Conservation (phyloP, 2,888 invertebrate species). For the Heliconius ethilla region DNA sequence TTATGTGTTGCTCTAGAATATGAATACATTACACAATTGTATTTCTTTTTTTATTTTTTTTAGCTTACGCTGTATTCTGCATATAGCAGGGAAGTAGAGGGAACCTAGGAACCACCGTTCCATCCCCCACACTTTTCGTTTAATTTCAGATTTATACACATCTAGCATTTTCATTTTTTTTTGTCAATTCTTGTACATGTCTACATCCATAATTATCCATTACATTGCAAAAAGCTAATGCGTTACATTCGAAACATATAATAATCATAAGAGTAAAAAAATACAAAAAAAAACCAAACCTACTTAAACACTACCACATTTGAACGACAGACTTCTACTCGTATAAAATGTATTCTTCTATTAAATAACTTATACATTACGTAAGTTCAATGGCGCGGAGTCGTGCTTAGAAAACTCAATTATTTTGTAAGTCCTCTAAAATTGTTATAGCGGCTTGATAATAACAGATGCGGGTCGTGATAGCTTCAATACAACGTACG, state of each 20-base stretch:
- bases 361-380: constrained; percentile 38
- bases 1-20: too few species aligned
- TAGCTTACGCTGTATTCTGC: too few species aligned
- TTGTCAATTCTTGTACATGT: too few species aligned
- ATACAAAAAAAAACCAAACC: background rate
- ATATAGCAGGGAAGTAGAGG: too few species aligned
- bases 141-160: too few species aligned
- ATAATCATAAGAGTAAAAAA: background rate
- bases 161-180: too few species aligned
- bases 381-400: constrained; percentile 68
- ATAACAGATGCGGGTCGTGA: constrained; percentile 71
- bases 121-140: too few species aligned
- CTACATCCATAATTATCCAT: too few species aligned
- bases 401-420: constrained; percentile 78
- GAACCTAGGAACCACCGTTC: too few species aligned
- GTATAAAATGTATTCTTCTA: constrained; percentile 26
- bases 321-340: background rate
- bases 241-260: background rate
- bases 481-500: constrained; percentile 51
- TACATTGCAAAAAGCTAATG: background rate
- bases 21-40: too few species aligned
- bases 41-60: too few species aligned
- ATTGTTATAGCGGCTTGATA: constrained; percentile 74
- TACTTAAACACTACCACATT: constrained; percentile 1
- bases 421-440: constrained; percentile 72